Base-by-base conservation (phyloP, 2,797 vertebrate species). In the Botia kubotai region DNA sequence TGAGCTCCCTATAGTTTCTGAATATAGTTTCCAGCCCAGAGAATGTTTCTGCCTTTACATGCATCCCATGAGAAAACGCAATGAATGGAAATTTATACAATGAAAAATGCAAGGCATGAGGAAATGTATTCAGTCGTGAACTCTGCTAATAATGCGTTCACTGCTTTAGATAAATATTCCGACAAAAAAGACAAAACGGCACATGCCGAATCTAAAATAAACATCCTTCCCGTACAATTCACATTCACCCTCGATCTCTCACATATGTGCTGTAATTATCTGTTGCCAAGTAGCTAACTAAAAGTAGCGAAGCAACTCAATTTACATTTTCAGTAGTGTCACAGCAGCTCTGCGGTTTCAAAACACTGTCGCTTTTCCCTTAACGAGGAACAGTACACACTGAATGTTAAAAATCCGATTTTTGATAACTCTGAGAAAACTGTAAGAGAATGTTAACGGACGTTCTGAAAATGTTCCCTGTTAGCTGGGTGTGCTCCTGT, bases 81-180 rank as follows among this genome's bases (percentile, higher is more conserved):
- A 83, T 65, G 46, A 80, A 76, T 79, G 77, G 57, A 75, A 71
- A 83, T 83, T 8, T 69, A 79, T 79, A 55, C 82, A 67, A 79
- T 80, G 50, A 83, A 80, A 76, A 83, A 83, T 80, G 63, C 67
- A 83, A 73, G 58, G 67, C 19, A 72, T n/a, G 29, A 53, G 67
- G 43, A 65, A 71, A 66, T 79, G 52, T 72, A 72, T 62, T 69
- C 60, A 50, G 70, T 70, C 58, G 48, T 72, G 82, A 80, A 66
- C 66, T 67, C 62, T 10, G 71, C 78, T 79, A 83, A 83, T 80
- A 79, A 79, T 78, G 53, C 2, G 43, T 74, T 60, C 57, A 52
- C 55, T 65, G 39, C 23, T 26, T 36, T 65, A 68, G 52, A 74
- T 72, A 63, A 63, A 79, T 72, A 79, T 60, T 39, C 4, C 16